Base-by-base conservation (phyloP, 2,888 invertebrate species). In the Drosophila rellima region DNA sequence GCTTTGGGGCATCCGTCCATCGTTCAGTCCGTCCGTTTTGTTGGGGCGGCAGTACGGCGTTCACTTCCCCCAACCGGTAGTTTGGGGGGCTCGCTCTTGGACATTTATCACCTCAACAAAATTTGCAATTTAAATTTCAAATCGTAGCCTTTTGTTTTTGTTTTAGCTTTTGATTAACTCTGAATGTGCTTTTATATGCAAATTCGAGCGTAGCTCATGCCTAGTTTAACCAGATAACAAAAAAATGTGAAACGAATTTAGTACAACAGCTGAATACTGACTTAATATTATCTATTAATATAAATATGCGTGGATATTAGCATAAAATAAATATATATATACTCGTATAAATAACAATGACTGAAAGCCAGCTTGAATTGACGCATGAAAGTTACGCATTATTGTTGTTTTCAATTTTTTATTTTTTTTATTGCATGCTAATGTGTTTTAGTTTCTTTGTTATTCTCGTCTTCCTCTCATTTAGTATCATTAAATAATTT, bases 41-140 rank as follows among this genome's bases (percentile, higher is more conserved):
- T 18, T 33, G 44, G 31, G 33, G 35, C 20, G 45, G 40, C 45
- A 59, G 15, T 52, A 51, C 40, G 23, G 18, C 47, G 40, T 29
- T 29, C 23, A 37, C 57, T 29, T 33, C 33, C 31, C 33, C 42
- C 8, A 54, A 37, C 26, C 31, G 2, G 26, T 17, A 23, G 23
- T 35, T 23, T 7, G 15, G 23, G 75, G 54, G 72, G 55, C 63
- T 52, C 61, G 51, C 72, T 68, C 67, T 52, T 55, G n/a, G 61
- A 74, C 67, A 85, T 82, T 82, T 82, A 82, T 85, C 80, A 80
- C 82, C 66, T 45, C 13, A 63, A 40, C 47, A 54, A 56, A 26
- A 74, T 78, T 74, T 78, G 65, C 68, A 78, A 64, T 78, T 61
- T 70, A 74, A 74, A 78, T 78, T 54, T n/a, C 35, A 54, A 37